Conservation (phyloP, 2,888 invertebrate genomes). For the Drosophila robusta region DNA sequence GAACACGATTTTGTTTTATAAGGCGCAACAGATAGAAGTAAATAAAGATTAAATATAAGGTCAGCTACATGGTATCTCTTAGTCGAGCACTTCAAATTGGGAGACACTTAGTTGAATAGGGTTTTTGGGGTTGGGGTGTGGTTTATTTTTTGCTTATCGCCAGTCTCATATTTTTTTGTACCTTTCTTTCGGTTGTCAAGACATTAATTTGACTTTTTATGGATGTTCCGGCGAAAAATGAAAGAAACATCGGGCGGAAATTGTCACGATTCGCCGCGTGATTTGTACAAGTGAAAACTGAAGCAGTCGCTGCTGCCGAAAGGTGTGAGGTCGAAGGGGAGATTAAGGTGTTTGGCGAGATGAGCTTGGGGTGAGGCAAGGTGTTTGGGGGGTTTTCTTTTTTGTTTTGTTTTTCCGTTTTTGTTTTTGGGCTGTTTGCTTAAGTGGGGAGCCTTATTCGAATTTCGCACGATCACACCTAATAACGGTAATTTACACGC, state of each 20-base stretch:
- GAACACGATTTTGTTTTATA: too few relatives aligned
- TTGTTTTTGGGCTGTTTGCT: slow-evolving; percentile 6
- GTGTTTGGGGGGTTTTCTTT: neutral
- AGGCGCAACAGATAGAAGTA: too few relatives aligned
- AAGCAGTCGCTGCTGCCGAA: neutral
- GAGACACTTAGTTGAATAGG: neutral
- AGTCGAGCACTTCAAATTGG: neutral
- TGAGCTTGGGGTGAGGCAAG: neutral
- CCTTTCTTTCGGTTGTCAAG: slow-evolving; percentile 51
- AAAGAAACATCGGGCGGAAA: slow-evolving; percentile 55
- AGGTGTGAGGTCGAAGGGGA: too few relatives aligned
- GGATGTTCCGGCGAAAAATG: slow-evolving; percentile 55
- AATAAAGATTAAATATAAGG: too few relatives aligned
- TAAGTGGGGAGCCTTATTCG: slow-evolving; percentile 28
- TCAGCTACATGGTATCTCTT: neutral
- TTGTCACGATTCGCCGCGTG: slow-evolving; percentile 48
- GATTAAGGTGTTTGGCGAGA: too few relatives aligned
- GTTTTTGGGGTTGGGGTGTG: slow-evolving; percentile 12
- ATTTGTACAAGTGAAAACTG: slow-evolving; percentile 58
- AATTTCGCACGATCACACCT: slow-evolving; percentile 81
- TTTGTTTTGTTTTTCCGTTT: neutral
- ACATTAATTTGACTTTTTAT: slow-evolving; percentile 83
- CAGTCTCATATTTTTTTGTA: neutral
- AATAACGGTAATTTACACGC: slow-evolving; percentile 84
- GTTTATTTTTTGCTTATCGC: slow-evolving; percentile 39